Evolutionary conservation across 2,797 vertebrate species (phyloP).

Genomic region (Eleutherodactylus coqui): DNA sequence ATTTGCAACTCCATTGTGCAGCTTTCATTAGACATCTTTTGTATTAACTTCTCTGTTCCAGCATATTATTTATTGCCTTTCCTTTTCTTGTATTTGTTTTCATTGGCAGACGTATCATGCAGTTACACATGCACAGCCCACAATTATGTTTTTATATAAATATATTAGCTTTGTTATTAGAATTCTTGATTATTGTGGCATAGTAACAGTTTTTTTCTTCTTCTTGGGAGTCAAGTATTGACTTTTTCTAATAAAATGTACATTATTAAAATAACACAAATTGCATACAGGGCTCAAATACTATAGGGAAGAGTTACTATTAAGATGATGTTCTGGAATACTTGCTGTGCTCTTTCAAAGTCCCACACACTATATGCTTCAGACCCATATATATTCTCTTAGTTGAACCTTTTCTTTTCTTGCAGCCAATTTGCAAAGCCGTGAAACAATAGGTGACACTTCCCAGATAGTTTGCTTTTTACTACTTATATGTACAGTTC

Average conservation of each 20-base stretch:
- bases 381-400: too few relatives aligned
- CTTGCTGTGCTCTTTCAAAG: too few relatives aligned
- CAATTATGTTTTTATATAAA: not conserved
- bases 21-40: slow-evolving; percentile 17
- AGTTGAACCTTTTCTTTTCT: too few relatives aligned
- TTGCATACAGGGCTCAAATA: too few relatives aligned
- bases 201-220: not conserved
- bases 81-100: not conserved
- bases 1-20: not conserved
- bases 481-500: too few relatives aligned
- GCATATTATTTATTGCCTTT: not conserved
- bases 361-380: too few relatives aligned
- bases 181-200: not conserved
- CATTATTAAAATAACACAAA: not conserved
- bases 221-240: not conserved
- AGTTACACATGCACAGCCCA: not conserved
- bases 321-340: too few relatives aligned
- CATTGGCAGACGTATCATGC: not conserved
- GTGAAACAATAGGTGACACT: too few relatives aligned
- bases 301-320: too few relatives aligned
- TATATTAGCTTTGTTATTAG: not conserved
- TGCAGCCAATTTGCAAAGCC: too few relatives aligned
- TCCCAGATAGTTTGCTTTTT: too few relatives aligned
- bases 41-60: not conserved
- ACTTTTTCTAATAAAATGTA: not conserved